Base-by-base conservation (phyloP, 2,888 invertebrate genomes). In the Panopea generosa region DNA sequence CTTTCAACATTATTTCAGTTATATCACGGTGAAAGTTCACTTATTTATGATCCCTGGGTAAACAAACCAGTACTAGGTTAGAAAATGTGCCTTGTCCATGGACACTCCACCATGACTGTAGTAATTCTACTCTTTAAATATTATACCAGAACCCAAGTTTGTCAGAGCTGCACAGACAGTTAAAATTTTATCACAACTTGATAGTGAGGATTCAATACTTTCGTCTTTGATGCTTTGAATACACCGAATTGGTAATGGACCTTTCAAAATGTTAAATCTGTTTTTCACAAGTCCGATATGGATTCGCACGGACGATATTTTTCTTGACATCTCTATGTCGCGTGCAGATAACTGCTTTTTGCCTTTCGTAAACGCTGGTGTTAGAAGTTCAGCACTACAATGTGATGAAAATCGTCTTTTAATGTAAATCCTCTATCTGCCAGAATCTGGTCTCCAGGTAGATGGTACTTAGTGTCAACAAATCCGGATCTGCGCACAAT, bases 341-440 rank as follows among this genome's bases (percentile, higher is more conserved):
- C 45, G 27, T 18, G 80, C 82, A 20, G 68, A 57, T 24, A 84
- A 52, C 50, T 84, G 83, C 9, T 56, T 62, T 49, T 79, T 77
- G 6, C 76, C 82, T 33, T 67, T 74, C n/a, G 68, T 77, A 65
- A 75, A 84, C 43, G 71, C 53, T 33, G 77, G 79, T n/a, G 55
- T 67, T n/a, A 80, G 40, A 3, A 83, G 61, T 52, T 83, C 73
- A 22, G 78, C 78, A 45, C 68, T 40, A 70, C 75, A 77, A 2
- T 11, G 16, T 16, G 57, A 59, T 0, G 74, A 73, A 84, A 76
- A 26, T 84, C 84, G 29, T 83, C 76, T n/a, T 79, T 33, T 1
- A 84, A 40, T 2, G 79, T 79, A 50, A 84, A 84, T 3, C 75
- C 77, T n/a, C 81, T 45, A 27, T 84, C 83, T 11, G 79, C 84